Percentiles rank a stretch among this genome's conserved stretches.
These are phyloP conservation scores for Rhogogaster chlorosoma DNA, from an alignment of 2,888 invertebrate species.

Conservation along the genomic window DNA sequence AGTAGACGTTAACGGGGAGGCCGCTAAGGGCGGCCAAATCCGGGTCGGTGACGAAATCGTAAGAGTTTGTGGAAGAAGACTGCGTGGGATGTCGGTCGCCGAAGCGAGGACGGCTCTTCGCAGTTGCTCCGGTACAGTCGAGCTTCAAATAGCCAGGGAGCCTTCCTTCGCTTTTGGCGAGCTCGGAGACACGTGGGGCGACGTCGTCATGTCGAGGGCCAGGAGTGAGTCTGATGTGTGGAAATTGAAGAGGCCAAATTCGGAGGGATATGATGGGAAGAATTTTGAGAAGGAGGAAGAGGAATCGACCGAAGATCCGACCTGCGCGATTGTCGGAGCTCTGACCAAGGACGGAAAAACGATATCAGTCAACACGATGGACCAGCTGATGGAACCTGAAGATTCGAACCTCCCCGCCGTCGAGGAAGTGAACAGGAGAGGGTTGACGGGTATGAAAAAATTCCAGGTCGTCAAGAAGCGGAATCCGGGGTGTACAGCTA, in stretches of 20 bases:
- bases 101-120: conserved; percentile 70
- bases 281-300: not conserved
- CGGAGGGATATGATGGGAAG: not conserved
- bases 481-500: conserved; percentile 57
- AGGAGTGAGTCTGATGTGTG: conserved; percentile 69
- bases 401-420: conserved; percentile 2
- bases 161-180: conserved; percentile 66
- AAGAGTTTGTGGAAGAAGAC: conserved; percentile 80
- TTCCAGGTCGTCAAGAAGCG: conserved; percentile 74
- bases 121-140: conserved; percentile 68
- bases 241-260: conserved; percentile 59
- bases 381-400: conserved; percentile 34
- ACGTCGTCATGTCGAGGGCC: conserved; percentile 62
- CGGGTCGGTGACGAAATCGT: conserved; percentile 81
- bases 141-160: conserved; percentile 72
- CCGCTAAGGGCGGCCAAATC: conserved; percentile 76
- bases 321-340: conserved; percentile 64
- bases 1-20: conserved; percentile 68
- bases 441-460: conserved; percentile 78
- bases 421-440: conserved; percentile 51
- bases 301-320: conserved; percentile 15
- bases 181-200: conserved; percentile 69
- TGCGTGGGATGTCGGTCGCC: conserved; percentile 76
- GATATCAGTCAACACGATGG: conserved; percentile 61
- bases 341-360: conserved; percentile 67